Base-by-base conservation (phyloP, 2,888 invertebrate genomes). In the Hetaerina titia region DNA sequence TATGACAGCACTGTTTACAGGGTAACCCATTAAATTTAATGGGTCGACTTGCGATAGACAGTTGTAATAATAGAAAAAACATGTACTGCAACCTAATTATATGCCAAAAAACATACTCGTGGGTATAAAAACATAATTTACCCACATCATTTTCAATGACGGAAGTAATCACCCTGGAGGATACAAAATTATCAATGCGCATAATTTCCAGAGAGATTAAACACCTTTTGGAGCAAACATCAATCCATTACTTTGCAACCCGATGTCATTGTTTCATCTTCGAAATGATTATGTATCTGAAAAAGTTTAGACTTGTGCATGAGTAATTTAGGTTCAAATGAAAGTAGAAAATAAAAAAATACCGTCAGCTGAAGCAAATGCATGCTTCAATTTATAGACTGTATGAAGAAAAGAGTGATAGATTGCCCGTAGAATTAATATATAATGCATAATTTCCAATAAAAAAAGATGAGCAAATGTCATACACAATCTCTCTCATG, bases 181-280 rank as follows among this genome's bases (percentile, higher is more conserved):
- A 81, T 81, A 22, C 25, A 13, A 81, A 69, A 81, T 81, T 81
- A 11, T 31, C 81, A 31, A 81, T 81, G 81, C 81, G 31, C 69
- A 81, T 81, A 81, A 81, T 81, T 81, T 81, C 81, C 81, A 25
- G 1, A 15, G 81, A 31, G 81, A 81, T 81, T 81, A 81, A 81
- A 81, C 31, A 13, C 81, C 9, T 81, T 81, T 69, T 81, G 15
- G 13, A 31, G 25, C 81, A 31, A 81, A 31, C 31, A 13, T 25
- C 81, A 81, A 81, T 31, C 31, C 81, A 81, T 81, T 81, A 81
- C 25, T 81, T 25, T 15, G 31, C 31, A 81, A 81, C 31, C 81
- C 31, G 11, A 81, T 81, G 25, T 25, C 11, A 81, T 31, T 31
- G 81, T 81, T 81, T 81, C 31, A 25, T 31, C 25, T 81, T 31